Base-by-base conservation (phyloP, 2,113 vertebrate genomes). In the Anarhynchus alexandrinus region DNA sequence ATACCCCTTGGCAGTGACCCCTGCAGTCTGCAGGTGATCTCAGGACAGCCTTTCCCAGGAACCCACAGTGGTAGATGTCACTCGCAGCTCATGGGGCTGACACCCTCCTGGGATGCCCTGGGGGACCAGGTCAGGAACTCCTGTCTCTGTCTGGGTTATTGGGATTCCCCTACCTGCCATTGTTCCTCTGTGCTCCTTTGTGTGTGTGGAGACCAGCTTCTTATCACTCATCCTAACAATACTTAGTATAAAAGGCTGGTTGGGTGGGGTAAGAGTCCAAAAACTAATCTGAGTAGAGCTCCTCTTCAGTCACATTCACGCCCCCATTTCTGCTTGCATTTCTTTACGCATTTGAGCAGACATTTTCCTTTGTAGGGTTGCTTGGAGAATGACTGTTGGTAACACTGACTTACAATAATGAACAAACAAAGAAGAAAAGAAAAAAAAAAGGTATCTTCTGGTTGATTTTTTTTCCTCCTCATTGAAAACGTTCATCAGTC, bases 61-160 rank as follows among this genome's bases (percentile, higher is more conserved):
- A 32, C 4, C 12, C 12, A 4, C 0, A 9, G 19, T 15, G 15
- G 22, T 20, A 58, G 32, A 5, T 57, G 14, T n/a, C 34, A 70
- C 15, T 72, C 10, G 22, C 12, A 66, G 4, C 5, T 6, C 9
- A 5, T 1, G 14, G 26, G 16, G 11, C 29, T 76, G 21, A 54
- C 19, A 22, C 14, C 7, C 5, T 51, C 14, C 45, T 52, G 26
- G 32, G 26, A 51, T 51, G 21, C 15, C 30, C 12, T 36, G 5
- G 3, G 2, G 4, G 2, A 0, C 3, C 0, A 0, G 9, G 10
- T 21, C 21, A 51, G 29, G 13, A 11, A n/a, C 12, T 69, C 4
- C 8, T 9, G 6, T 36, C 22, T 69, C 43, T 81, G 11, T 3
- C 5, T 45, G 14, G 5, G 5, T 30, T 42, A 38, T 4, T 65